phyloP scores from a whole-genome alignment of 1,140 invertebrate species.

The Condylostylus longicornis region DNA sequence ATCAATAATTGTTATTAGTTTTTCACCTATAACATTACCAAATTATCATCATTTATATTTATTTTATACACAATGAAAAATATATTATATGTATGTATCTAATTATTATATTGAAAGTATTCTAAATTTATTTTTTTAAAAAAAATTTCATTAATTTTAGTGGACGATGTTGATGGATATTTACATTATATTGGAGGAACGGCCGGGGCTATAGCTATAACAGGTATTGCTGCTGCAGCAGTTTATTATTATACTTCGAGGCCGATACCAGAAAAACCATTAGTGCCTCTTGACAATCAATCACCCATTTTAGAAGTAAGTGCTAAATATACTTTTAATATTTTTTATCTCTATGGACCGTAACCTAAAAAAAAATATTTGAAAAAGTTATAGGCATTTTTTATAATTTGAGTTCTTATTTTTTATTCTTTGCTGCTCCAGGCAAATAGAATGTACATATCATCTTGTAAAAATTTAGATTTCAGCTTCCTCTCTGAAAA shows the following conservation, averaged over 20 bases:
- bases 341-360: not conserved
- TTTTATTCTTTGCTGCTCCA: too few species aligned
- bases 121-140: too few species aligned
- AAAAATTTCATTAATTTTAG: constrained; percentile 21
- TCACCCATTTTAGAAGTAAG: constrained; percentile 49
- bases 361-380: not conserved
- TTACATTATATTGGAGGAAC: constrained; percentile 59
- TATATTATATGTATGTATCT: too few species aligned
- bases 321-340: constrained; percentile 9
- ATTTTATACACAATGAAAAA: too few species aligned
- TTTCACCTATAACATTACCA: too few species aligned
- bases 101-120: too few species aligned
- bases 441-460: too few species aligned
- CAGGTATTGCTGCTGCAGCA: constrained; percentile 54
- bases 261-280: constrained; percentile 54
- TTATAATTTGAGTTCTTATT: not conserved
- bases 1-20: too few species aligned
- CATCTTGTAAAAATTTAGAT: too few species aligned
- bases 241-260: constrained; percentile 55
- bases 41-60: too few species aligned
- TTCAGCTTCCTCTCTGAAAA: too few species aligned
- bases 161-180: constrained; percentile 59
- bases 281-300: constrained; percentile 60
- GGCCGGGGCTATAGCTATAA: constrained; percentile 54
- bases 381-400: not conserved